These are phyloP conservation scores for Cheilosia variabilis DNA, from an alignment of 2,888 invertebrate genomes.

Conservation along the genomic window DNA sequence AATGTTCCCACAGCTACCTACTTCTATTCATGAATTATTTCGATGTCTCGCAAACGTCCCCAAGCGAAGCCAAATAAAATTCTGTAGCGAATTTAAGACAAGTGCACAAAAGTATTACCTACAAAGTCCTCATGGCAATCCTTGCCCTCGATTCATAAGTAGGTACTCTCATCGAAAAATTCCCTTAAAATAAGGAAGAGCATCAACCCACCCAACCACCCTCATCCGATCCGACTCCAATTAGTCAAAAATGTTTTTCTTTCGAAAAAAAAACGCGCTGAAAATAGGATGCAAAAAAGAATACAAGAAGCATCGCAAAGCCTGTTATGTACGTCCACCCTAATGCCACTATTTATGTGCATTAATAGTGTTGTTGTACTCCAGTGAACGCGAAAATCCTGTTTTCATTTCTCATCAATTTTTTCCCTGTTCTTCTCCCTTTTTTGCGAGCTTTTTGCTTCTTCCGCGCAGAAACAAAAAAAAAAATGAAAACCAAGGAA, in stretches of 20 bases:
- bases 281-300: slow-evolving; percentile 15
- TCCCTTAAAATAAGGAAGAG: slow-evolving; percentile 12
- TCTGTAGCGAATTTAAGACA: neutral
- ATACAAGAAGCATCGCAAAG: slow-evolving; percentile 17
- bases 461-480: neutral
- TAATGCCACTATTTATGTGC: slow-evolving; percentile 34
- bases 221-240: slow-evolving; percentile 46
- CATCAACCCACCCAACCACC: slow-evolving; percentile 9
- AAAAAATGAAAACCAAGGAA: neutral
- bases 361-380: slow-evolving; percentile 27
- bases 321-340: slow-evolving; percentile 6
- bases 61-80: slow-evolving; percentile 1
- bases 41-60: slow-evolving; percentile 29
- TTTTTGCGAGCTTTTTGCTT: slow-evolving; percentile 9
- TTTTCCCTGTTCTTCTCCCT: slow-evolving; percentile 17
- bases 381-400: slow-evolving; percentile 48
- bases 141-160: slow-evolving; percentile 50
- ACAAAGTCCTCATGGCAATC: slow-evolving; percentile 35
- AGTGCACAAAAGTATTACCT: slow-evolving; percentile 19
- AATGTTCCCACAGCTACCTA: neutral
- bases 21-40: neutral
- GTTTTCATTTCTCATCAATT: slow-evolving; percentile 47
- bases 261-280: slow-evolving; percentile 10
- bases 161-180: slow-evolving; percentile 46
- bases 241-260: slow-evolving; percentile 51